Base-by-base conservation (phyloP, 1,140 invertebrate genomes). In the Holotrichia oblita region DNA sequence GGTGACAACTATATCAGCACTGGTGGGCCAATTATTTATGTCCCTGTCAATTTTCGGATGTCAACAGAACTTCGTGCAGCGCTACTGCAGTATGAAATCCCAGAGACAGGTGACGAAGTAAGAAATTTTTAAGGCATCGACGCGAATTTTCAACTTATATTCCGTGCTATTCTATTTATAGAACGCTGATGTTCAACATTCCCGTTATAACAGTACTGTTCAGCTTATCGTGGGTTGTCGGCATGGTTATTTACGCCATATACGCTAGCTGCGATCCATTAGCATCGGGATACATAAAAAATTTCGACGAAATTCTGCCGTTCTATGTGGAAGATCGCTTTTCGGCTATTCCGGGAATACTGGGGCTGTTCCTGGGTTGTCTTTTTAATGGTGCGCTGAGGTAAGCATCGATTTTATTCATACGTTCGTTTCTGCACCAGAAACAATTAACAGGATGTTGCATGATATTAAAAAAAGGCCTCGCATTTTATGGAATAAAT, bases 311-410 rank as follows among this genome's bases (percentile, higher is more conserved):
- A 85, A 94, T 96, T 42, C 87, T 96, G 12, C 93, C 95, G 0
- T 95, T 95, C 82, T 98, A 96, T 85, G 94, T 97, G 0, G 93
- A 96, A 87, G 95, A 97, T 83, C 92, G 94, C 83, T 92, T 97
- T 80, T 89, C 90, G 0, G 92, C 93, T 80, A 84, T 96, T 9
- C 93, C 94, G 0, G 96, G 96, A 0, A 89, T 97, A 81, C 88
- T 97, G 20, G 96, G 96, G 34, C 86, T 98, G 14, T 97, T 98
- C 80, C 93, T 97, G 88, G 95, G 95, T 3, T 94, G 93, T 77
- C 87, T 98, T 0, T 97, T 97, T 85, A 97, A 96, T 87, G 95
- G 95, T 9, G 95, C 95, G n/a, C 88, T 98, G 24, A 95, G 93
- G 93, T 94, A 85, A 87, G 86, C 2, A 69, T 20, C 8, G n/a